Base-by-base conservation (phyloP, 2,888 invertebrate genomes). In the Himalopsyche kuldschensis region DNA sequence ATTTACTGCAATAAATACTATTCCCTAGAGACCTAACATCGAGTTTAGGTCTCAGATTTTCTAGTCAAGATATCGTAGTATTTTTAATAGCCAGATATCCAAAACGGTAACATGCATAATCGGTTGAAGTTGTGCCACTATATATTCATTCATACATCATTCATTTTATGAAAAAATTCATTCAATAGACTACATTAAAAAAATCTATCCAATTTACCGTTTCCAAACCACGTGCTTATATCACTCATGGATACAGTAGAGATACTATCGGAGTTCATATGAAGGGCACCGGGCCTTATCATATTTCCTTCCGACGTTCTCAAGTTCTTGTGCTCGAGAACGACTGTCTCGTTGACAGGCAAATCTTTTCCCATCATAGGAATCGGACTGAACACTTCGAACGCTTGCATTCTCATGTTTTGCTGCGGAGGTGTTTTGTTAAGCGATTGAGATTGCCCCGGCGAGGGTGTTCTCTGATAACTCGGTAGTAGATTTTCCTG, bases 221-320 rank as follows among this genome's bases (percentile, higher is more conserved):
- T 93, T 88, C 91, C 92, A 88, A 94, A 93, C 95, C 95, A 95
- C 85, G 92, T 93, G 87, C 94, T 95, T 75, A 94, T 92, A 89
- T 94, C 94, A 87, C 92, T 92, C 89, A 93, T 92, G 20, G 92
- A 92, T 24, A 92, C 92, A 41, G 92, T 91, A 1, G 91, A 91
- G 86, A 91, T 90, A 46, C 90, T 91, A 78, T 92, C 91, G 0
- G 90, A 90, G 0, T 90, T 90, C 0, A 89, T 88, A 83, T 91
- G 90, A 0, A 89, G 88, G 82, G 91, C 90, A 1, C 91, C 90
- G 55, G 91, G 47, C 55, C 90, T 88, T 83, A 89, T 88, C 35
- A 76, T 17, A 27, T 63, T 48, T 48, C 17, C 48, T 86, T 90
- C 90, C 83, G 87, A 90, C 31, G 90, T 90, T 0, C 87, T 75